Evolutionary conservation across 2,888 invertebrate species (phyloP).

Genomic region (Chrysolina haemoptera): DNA sequence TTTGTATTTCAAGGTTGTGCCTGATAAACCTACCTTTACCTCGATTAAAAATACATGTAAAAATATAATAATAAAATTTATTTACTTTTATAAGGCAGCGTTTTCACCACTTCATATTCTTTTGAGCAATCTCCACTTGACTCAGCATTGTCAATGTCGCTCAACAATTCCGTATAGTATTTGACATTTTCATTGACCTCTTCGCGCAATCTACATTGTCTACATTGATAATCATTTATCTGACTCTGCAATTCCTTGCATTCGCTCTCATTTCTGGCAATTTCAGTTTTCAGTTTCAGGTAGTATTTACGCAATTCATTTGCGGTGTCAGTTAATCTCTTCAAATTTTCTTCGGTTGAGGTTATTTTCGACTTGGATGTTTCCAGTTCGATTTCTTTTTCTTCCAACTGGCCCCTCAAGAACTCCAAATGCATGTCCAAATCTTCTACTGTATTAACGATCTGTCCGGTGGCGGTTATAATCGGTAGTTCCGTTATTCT

Average conservation of each 20-base stretch:
- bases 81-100: constrained; percentile 23
- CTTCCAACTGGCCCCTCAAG: constrained; percentile 60
- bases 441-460: constrained; percentile 62
- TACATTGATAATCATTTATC: constrained; percentile 61
- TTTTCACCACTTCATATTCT: constrained; percentile 54
- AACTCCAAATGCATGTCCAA: constrained; percentile 62
- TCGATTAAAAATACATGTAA: not conserved
- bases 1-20: no score
- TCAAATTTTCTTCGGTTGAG: constrained; percentile 59
- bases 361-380: constrained; percentile 55
- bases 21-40: no score
- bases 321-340: constrained; percentile 59
- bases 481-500: constrained; percentile 58
- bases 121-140: constrained; percentile 32
- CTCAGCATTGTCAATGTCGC: constrained; percentile 44
- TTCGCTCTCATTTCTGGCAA: constrained; percentile 60
- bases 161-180: constrained; percentile 54
- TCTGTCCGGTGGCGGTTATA: constrained; percentile 56
- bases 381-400: constrained; percentile 61
- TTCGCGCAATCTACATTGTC: constrained; percentile 57
- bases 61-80: not conserved
- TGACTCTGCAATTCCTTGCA: constrained; percentile 59
- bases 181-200: constrained; percentile 58
- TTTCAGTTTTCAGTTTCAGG: constrained; percentile 56
- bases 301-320: constrained; percentile 62